phyloP scores from a whole-genome alignment of 2,113 vertebrate genomes.

The Mystacornis crossleyi region DNA sequence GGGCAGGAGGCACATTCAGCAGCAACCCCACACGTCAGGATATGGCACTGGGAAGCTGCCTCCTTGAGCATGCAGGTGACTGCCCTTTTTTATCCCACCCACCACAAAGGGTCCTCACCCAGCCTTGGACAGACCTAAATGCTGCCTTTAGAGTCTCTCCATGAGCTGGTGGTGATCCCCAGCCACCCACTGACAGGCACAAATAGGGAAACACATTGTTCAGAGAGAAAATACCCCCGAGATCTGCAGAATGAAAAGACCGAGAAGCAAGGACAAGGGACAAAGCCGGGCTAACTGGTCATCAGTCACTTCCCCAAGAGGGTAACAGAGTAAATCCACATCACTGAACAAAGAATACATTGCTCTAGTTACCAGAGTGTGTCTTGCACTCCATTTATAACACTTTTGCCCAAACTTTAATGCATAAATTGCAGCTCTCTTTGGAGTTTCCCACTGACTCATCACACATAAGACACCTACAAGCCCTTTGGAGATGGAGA shows the following conservation, averaged over 20 bases:
- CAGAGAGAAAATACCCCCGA: background rate
- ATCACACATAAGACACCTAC: background rate
- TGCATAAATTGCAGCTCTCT: background rate
- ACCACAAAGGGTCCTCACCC: background rate
- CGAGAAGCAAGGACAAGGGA: background rate
- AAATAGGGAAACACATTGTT: background rate
- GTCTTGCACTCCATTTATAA: background rate
- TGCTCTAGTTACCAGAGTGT: background rate
- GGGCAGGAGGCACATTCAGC: background rate
- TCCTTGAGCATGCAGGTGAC: background rate
- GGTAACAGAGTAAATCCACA: background rate
- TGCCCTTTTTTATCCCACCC: background rate
- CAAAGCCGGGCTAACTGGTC: background rate
- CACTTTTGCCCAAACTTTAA: background rate
- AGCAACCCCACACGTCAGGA: background rate
- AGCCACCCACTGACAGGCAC: background rate
- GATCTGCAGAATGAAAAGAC: background rate
- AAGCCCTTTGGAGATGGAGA: background rate
- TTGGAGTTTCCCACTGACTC: background rate
- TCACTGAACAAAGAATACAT: background rate
- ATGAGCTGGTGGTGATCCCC: fast-evolving
- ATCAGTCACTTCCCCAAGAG: background rate
- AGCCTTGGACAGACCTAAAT: background rate
- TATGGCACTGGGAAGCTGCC: fast-evolving
- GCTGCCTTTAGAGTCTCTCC: background rate